Base-by-base conservation (phyloP, 2,113 vertebrate species). In the Picathartes gymnocephalus region DNA sequence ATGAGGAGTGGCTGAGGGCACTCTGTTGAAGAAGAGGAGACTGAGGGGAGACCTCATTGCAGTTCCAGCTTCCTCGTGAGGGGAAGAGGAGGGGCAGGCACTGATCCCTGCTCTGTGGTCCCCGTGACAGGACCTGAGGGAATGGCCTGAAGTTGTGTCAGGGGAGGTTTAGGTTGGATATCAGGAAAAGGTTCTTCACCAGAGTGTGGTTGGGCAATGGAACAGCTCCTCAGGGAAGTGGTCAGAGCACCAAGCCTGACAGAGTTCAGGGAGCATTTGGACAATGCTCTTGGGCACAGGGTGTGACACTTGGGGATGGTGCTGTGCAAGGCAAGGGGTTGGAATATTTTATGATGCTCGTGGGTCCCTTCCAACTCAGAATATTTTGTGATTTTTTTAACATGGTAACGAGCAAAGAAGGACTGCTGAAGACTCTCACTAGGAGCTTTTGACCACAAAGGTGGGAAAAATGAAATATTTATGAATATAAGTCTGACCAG, bases 221-320 rank as follows among this genome's bases (percentile, higher is more conserved):
- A 60, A 40, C 23, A 74, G 33, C 15, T 66, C 13, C 45, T 9
- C 45, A n/a, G 9, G 13, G 13, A 53, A 21, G 13, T 7, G 6
- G 4, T 15, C 61, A 45, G 6, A 74, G 13, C 30, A 47, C 6
- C 24, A 53, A 53, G 16, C 16, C 45, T 31, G 18, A 7, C 31
- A n/a, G 7, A 6, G 5, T 40, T 22, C 45, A 47, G 39, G 21
- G 8, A n/a, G 16, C 0, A 0, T 27, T 53, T 68, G 39, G 53
- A 45, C 28, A 68, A 18, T 22, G 30, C 11, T n/a, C 24, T 60
- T 10, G 25, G 28, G 20, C 45, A 60, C 24, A n/a, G 4, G 33
- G 6, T 60, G 33, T 60, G 23, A n/a, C 16, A 68, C 16, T 20
- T 73, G 24, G n/a, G 53, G 61, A 10, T 45, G 22, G 22, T 3